Base-by-base conservation (phyloP, 2,113 vertebrate genomes). In the Thomomys bottae region DNA sequence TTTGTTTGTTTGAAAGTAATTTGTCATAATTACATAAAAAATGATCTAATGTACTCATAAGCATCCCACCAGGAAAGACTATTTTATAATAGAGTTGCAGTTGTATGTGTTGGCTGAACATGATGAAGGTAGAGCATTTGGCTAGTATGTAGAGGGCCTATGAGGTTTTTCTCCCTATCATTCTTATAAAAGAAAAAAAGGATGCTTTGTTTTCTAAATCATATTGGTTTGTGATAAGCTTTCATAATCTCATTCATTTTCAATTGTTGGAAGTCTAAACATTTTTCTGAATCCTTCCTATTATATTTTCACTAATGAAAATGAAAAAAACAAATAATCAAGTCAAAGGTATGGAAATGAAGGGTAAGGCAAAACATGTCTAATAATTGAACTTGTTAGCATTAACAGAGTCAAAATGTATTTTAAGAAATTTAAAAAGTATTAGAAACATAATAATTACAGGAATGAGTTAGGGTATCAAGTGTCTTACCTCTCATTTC, bases 1-100 rank as follows among this genome's bases (percentile, higher is more conserved):
- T 75, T 68, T 92, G 18, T 86, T 90, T 84, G 6, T 36, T 76
- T 77, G 23, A 71, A 38, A 76, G 54, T 66, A 92, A 73, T 87
- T 10, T 87, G 15, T 81, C 24, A 67, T 9, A 77, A 75, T 84
- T 34, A 86, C 5, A 36, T 67, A 66, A 85, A 88, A 92, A 81
- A 34, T 12, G 8, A 64, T 89, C 28, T n/a, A 85, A 70, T 70
- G 5, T 5, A 59, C 28, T 83, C 34, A 94, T 78, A 84, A 36
- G 18, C 17, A 66, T 4, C 5, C 26, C 40, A 66, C 4, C 32
- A 73, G n/a, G 20, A 89, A 89, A 81, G 24, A 66, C 61, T 82
- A 54, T 71, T 76, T 94, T 77, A 88, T 6, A 89, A 36, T 78
- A 67, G 87, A 89, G 20, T 61, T 78, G 4, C 5, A 77, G 32